phyloP scores from a whole-genome alignment of 2,113 vertebrate species.

The Pelecanoides urinatrix region DNA sequence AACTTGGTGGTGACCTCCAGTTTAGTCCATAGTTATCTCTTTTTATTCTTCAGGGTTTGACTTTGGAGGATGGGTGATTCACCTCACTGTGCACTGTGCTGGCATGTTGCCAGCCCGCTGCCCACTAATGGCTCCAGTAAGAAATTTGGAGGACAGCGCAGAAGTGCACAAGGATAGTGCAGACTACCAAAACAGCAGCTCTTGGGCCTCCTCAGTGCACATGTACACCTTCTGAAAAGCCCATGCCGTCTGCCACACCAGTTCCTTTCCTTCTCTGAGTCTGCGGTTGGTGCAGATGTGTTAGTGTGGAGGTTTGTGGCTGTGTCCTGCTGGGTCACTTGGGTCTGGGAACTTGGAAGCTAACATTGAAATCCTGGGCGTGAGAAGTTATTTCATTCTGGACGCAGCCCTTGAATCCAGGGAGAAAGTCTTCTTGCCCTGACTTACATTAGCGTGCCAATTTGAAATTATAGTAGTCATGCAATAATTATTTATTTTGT shows the following conservation, averaged over 20 bases:
- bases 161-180: background rate
- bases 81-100: background rate
- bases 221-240: background rate
- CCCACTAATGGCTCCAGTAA: background rate
- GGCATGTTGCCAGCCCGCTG: background rate
- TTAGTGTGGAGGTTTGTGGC: background rate
- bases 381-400: background rate
- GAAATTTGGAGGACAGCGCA: background rate
- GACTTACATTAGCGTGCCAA: background rate
- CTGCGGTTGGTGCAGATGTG: background rate
- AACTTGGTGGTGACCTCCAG: background rate
- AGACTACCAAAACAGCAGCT: background rate
- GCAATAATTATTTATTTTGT: background rate
- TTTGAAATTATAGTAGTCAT: background rate
- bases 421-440: background rate
- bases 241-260: accelerated
- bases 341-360: background rate
- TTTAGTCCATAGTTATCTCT: background rate
- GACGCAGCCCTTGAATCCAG: background rate
- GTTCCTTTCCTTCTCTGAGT: background rate
- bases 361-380: background rate
- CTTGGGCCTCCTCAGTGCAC: background rate
- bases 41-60: background rate
- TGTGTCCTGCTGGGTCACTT: background rate
- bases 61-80: background rate